These are phyloP conservation scores for Halisarca cf. caerulea DNA, from an alignment of 37 sponge, comb jelly and placozoan genomes.

Conservation along the genomic window DNA sequence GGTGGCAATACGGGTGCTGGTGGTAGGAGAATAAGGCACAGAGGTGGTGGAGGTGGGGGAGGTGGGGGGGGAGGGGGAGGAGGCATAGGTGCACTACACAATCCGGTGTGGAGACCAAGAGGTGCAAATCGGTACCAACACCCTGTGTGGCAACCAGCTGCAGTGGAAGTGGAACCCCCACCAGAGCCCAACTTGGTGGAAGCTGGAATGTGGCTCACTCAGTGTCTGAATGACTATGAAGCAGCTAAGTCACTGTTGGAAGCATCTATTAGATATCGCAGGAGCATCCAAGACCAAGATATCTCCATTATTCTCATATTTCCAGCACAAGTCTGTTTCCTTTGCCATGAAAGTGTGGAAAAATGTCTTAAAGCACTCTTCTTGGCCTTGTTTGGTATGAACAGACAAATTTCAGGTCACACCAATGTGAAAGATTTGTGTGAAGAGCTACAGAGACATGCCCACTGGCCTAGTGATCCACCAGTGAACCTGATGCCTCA, in stretches of 20 bases:
- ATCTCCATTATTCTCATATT: conserved; percentile 1
- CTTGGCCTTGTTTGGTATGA: conserved; percentile 6
- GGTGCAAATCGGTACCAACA: neutral
- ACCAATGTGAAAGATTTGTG: conserved; percentile 24
- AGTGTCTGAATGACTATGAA: conserved; percentile 3
- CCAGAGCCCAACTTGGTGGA: conserved; percentile 4
- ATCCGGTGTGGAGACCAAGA: neutral
- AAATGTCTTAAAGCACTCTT: conserved; percentile 43
- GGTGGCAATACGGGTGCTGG: neutral
- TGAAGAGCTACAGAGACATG: conserved; percentile 4
- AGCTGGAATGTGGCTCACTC: conserved; percentile 17
- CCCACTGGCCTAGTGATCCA: conserved; percentile 5
- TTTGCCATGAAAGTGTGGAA: conserved; percentile 67
- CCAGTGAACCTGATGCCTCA: conserved; percentile 4
- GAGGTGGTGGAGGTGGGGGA: neutral
- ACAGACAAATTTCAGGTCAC: neutral
- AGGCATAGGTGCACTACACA: neutral
- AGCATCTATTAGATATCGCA: neutral
- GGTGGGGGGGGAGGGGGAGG: neutral
- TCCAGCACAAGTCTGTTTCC: conserved; percentile 73
- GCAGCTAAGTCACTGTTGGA: neutral
- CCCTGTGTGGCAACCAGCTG: conserved; percentile 3
- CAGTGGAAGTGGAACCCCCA: conserved; percentile 2
- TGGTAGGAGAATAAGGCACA: neutral
- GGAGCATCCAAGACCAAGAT: neutral